Evolutionary conservation across 1,140 invertebrate species (phyloP), one percentile per base, ranked within the genome.

Genomic region (Carcinoscorpius rotundicauda): DNA sequence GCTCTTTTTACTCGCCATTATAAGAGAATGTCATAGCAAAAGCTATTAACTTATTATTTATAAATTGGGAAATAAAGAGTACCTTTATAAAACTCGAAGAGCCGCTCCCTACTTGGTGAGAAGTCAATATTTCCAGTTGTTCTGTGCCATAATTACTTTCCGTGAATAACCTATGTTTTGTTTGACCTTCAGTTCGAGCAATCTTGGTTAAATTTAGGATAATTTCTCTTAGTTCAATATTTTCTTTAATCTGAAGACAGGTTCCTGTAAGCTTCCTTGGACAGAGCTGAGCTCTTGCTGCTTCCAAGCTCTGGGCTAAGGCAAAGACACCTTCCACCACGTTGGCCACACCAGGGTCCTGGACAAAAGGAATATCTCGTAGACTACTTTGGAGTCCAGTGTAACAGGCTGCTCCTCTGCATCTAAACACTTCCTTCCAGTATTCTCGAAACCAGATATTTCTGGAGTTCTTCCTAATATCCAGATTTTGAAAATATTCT

Each of bases 261-360:
- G 77, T 6, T 71, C 71, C 61, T 64, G 70, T 48, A 8, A 66
- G 67, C 71, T 75, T 64, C 68, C 69, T 51, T 62, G 68, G 52
- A 72, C 77, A 76, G 68, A 79, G 64, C 70, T 75, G 66, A 64
- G 64, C 51, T 67, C 58, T 73, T 70, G 67, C 68, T 55, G 64
- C 69, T 65, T 69, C 75, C 60, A 71, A 66, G 65, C 68, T 73
- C 51, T 75, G 68, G 5, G 73, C 74, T n/a, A 77, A 60, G 2
- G 76, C 63, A 49, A 72, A 70, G 4, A 79, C 74, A 48, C 76
- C 74, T 64, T 76, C 75, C 4, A 78, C 75, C n/a, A 76, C 78
- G n/a, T 74, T 73, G 48, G 78, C 66, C 5, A 75, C 72, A 5
- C 69, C 69, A 3, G 72, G 69, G 56, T 78, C 75, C 60, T 75